Evolutionary conservation across 2,113 vertebrate species (phyloP).

Genomic region (Parotia lawesii): DNA sequence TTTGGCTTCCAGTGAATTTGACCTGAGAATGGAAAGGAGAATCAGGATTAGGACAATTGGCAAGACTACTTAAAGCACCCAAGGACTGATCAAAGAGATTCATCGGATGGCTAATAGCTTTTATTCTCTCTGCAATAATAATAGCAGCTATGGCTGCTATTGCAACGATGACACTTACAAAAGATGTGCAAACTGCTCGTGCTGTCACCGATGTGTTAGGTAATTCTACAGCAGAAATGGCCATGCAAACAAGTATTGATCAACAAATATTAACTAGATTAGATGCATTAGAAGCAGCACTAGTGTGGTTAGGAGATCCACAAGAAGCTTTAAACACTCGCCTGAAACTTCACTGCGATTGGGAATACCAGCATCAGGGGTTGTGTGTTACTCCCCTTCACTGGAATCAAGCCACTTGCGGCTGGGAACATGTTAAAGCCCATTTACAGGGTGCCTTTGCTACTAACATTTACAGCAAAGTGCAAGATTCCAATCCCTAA

Average conservation of each 20-base stretch:
- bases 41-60: background rate
- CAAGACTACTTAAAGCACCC: background rate
- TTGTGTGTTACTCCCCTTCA: background rate
- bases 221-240: background rate
- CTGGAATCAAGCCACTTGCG: background rate
- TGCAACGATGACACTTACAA: accelerated
- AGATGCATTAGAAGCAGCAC: background rate
- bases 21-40: background rate
- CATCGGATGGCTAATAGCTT: background rate
- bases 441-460: background rate
- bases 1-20: background rate
- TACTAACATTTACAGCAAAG: background rate
- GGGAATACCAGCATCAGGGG: background rate
- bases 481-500: background rate
- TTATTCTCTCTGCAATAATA: background rate
- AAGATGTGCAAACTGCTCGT: background rate
- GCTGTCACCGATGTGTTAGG: background rate
- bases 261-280: background rate
- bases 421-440: background rate
- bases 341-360: background rate
- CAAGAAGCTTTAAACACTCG: background rate
- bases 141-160: background rate
- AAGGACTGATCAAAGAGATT: background rate
- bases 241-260: background rate
- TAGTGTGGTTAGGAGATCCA: background rate